Conservation (phyloP, 2,888 invertebrate species). For the Trichogramma evanescens region DNA sequence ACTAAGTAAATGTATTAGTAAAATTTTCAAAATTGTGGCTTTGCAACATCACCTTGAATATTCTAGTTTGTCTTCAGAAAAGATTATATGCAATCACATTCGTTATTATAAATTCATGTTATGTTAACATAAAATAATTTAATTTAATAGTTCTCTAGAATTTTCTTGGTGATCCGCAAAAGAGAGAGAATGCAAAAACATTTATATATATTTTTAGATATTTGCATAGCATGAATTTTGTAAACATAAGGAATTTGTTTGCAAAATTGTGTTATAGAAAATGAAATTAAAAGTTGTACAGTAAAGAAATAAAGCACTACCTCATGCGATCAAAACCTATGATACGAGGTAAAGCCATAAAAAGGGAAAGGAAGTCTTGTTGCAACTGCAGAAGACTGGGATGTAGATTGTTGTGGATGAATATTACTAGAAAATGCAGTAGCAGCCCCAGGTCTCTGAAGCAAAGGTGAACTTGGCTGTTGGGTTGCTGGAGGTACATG, state of each 20-base stretch:
- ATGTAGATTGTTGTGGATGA: slow-evolving; percentile 20
- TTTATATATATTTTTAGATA: not conserved
- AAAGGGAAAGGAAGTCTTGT: slow-evolving; percentile 42
- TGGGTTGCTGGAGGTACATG: slow-evolving; percentile 26
- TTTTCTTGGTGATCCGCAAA: not conserved
- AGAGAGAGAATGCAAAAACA: slow-evolving; percentile 4
- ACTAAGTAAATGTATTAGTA: too few species aligned
- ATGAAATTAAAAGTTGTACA: not conserved
- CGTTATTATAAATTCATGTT: too few species aligned
- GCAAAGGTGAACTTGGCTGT: slow-evolving; percentile 21
- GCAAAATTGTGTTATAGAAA: not conserved
- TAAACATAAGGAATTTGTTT: slow-evolving; percentile 5
- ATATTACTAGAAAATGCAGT: slow-evolving; percentile 20
- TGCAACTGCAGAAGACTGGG: slow-evolving; percentile 33
- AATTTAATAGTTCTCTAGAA: too few species aligned
- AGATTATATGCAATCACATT: too few species aligned
- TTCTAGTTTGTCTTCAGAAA: too few species aligned
- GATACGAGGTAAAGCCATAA: slow-evolving; percentile 40
- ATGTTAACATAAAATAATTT: too few species aligned
- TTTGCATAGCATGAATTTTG: not conserved
- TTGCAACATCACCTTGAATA: too few species aligned
- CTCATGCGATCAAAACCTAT: slow-evolving; percentile 35
- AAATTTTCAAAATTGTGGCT: too few species aligned
- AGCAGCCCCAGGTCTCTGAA: slow-evolving; percentile 21
- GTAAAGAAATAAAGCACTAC: slow-evolving; percentile 1